Evolutionary conservation across 2,797 vertebrate species (phyloP).

Genomic region (Micrastur ruficollis): DNA sequence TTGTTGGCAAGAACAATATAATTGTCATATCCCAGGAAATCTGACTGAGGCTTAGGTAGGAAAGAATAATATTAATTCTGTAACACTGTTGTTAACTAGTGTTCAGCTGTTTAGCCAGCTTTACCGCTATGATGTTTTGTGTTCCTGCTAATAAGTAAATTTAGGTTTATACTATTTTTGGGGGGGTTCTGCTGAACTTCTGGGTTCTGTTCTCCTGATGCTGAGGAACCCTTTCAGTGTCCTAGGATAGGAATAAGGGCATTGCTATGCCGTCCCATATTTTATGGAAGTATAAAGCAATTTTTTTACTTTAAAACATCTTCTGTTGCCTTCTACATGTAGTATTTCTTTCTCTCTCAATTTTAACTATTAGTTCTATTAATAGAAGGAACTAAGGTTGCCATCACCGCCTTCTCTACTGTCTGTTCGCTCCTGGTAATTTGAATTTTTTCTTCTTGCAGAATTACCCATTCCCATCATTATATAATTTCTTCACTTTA

Average conservation of each 20-base stretch:
- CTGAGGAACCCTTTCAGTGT: not conserved
- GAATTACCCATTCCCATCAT: not conserved
- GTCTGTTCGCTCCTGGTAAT: not conserved
- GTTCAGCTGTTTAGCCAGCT: not conserved
- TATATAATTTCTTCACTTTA: not conserved
- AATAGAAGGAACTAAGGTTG: constrained; percentile 7
- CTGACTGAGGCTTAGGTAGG: rapidly evolving
- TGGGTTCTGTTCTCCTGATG: not conserved
- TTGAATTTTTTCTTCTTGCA: constrained; percentile 4
- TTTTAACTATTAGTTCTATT: not conserved
- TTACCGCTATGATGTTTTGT: not conserved
- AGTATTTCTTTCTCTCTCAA: not conserved
- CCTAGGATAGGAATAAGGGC: not conserved
- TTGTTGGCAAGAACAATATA: not conserved
- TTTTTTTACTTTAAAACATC: not conserved
- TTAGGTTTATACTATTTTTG: not conserved
- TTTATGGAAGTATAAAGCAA: not conserved
- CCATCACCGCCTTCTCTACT: not conserved
- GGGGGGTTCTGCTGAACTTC: not conserved
- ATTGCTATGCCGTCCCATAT: not conserved
- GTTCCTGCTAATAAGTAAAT: not conserved
- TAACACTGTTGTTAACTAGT: not conserved
- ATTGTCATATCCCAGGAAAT: not conserved
- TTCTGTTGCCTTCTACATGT: not conserved
- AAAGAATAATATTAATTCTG: not conserved